phyloP scores from a whole-genome alignment of 2,797 vertebrate species.

The Syngnathus rostellatus region DNA sequence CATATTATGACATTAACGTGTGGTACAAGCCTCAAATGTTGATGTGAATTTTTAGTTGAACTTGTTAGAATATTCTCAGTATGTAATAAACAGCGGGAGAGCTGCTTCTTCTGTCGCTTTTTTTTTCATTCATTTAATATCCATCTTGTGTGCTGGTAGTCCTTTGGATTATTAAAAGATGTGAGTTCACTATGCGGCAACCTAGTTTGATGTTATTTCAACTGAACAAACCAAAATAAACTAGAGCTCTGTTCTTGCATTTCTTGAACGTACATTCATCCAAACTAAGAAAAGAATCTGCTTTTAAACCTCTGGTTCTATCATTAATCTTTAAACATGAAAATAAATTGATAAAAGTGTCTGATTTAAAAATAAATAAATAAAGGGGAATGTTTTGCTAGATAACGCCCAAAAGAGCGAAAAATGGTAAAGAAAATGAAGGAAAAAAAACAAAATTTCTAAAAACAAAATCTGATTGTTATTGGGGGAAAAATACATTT shows the following conservation, averaged over 20 bases:
- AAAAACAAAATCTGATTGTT: no score
- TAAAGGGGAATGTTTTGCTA: no score
- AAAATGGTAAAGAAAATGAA: background rate
- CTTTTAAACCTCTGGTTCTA: background rate
- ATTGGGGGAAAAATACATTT: background rate
- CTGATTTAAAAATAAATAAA: no score
- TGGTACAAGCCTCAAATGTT: background rate
- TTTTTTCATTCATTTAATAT: background rate
- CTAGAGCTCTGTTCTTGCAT: background rate
- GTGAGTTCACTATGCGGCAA: background rate
- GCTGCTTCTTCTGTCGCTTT: background rate
- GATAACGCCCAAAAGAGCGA: no score
- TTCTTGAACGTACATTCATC: background rate
- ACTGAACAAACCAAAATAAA: background rate
- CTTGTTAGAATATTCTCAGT: background rate
- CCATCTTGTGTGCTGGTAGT: background rate
- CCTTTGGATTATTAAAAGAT: background rate
- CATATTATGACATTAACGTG: no score
- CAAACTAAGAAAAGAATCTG: background rate
- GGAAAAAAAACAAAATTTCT: background rate
- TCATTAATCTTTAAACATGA: background rate
- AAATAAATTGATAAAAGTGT: background rate
- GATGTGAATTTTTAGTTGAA: background rate
- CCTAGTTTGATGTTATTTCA: background rate
- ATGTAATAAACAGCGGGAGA: background rate